These are phyloP conservation scores for Anoncus sp. DNA, from an alignment of 2,888 invertebrate species.

Conservation along the genomic window DNA sequence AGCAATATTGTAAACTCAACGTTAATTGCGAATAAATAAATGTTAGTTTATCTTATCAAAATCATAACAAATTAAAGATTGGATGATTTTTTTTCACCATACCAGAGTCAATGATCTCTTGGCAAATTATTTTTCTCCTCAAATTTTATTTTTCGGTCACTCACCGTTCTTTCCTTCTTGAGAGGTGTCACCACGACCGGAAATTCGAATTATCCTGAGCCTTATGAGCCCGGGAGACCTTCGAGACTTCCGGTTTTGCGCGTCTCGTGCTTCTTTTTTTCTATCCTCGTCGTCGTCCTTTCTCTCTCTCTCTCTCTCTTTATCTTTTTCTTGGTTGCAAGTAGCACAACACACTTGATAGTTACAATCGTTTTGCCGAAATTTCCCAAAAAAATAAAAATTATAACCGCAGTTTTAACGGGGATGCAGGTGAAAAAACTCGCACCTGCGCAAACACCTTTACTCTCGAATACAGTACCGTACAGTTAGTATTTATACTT, in stretches of 20 bases:
- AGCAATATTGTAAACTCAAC: background rate
- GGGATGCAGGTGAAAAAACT: background rate
- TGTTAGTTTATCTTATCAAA: no score
- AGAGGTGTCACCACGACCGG: slow-evolving; percentile 58
- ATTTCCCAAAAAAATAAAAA: slow-evolving; percentile 31
- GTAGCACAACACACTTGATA: background rate
- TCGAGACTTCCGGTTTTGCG: slow-evolving; percentile 61
- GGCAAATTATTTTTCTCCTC: background rate
- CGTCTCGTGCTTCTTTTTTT: slow-evolving; percentile 39
- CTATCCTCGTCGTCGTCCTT: slow-evolving; percentile 11
- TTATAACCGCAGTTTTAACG: background rate
- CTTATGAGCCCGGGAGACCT: slow-evolving; percentile 54
- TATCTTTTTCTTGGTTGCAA: slow-evolving; percentile 8
- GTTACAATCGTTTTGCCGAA: slow-evolving; percentile 2
- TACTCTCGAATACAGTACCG: background rate
- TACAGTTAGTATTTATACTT: background rate
- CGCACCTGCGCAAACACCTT: slow-evolving; percentile 14
- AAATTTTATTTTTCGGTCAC: slow-evolving; percentile 41
- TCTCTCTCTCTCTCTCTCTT: no score
- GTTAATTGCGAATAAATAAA: background rate
- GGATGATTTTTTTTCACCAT: no score
- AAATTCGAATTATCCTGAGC: slow-evolving; percentile 58
- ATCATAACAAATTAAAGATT: no score
- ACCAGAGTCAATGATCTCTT: background rate
- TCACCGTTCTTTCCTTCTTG: slow-evolving; percentile 59